Evolutionary conservation across 2,888 invertebrate species (phyloP).

Genomic region (Choristoneura rosaceana): DNA sequence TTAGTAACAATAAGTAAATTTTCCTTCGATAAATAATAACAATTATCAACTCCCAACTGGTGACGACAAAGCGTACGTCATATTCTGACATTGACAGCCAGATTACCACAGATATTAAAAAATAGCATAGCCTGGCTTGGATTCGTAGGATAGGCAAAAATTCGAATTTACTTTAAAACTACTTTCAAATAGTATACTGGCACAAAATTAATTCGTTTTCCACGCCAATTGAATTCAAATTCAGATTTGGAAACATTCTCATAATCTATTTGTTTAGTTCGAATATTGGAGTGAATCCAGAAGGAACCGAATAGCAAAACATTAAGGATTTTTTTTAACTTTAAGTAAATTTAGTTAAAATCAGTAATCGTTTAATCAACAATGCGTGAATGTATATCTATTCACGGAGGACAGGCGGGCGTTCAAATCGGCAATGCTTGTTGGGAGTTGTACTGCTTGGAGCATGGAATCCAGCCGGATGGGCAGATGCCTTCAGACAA

Average conservation of each 20-base stretch:
- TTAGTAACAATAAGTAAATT: too few species aligned
- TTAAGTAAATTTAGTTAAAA: conserved; percentile 63
- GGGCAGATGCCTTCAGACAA: conserved; percentile 95
- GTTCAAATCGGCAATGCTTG: conserved; percentile 95
- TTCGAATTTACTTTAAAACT: neutral
- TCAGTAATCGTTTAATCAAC: conserved; percentile 53
- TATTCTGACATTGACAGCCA: neutral
- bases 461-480: conserved; percentile 93
- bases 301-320: conserved; percentile 48
- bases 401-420: conserved; percentile 85
- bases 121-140: neutral
- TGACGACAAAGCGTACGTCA: too few species aligned
- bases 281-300: conserved; percentile 53
- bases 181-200: conserved; percentile 9
- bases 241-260: conserved; percentile 13
- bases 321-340: conserved; percentile 43
- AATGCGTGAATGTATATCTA: conserved; percentile 82
- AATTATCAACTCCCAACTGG: too few species aligned
- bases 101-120: neutral
- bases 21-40: neutral
- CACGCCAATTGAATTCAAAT: conserved; percentile 6
- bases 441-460: conserved; percentile 93
- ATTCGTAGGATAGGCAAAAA: neutral
- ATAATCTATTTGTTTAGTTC: conserved; percentile 47
- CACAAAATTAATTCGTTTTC: conserved; percentile 14